Evolutionary conservation across 1,140 invertebrate species (phyloP).

Genomic region (Drosophila tsacasi): DNA sequence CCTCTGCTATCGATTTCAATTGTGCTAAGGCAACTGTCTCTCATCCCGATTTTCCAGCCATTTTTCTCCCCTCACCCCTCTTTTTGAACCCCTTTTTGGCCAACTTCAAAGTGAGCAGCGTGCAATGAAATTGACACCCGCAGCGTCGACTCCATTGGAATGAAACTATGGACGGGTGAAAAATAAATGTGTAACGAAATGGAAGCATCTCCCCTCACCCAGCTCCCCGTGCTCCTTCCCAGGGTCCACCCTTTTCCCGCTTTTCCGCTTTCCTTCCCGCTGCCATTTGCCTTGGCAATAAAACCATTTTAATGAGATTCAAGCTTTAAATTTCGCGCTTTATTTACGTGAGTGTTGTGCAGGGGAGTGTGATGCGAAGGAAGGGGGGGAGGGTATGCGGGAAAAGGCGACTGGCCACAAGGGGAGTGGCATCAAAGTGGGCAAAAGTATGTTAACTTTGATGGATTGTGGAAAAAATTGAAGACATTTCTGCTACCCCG

Average conservation of each 20-base stretch:
- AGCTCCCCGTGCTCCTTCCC: neutral
- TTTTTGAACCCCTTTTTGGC: slow-evolving; percentile 20
- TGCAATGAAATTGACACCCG: slow-evolving; percentile 80
- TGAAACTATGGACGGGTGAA: slow-evolving; percentile 69
- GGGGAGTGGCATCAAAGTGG: slow-evolving; percentile 28
- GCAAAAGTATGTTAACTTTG: slow-evolving; percentile 41
- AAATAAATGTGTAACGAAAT: slow-evolving; percentile 80
- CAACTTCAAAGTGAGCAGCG: slow-evolving; percentile 72
- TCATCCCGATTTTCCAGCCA: slow-evolving; percentile 15
- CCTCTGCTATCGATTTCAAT: slow-evolving; percentile 74
- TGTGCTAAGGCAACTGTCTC: slow-evolving; percentile 68
- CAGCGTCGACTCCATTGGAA: slow-evolving; percentile 59
- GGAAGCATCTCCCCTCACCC: slow-evolving; percentile 48
- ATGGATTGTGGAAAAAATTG: neutral
- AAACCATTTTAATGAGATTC: slow-evolving; percentile 82
- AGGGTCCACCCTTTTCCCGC: slow-evolving; percentile 6
- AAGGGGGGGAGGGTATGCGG: neutral
- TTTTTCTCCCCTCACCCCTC: neutral
- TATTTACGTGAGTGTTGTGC: slow-evolving; percentile 70
- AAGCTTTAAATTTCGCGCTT: slow-evolving; percentile 81
- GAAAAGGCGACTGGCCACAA: slow-evolving; percentile 13
- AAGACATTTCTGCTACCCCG: slow-evolving; percentile 13
- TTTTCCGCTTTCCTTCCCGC: slow-evolving; percentile 4
- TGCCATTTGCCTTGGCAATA: slow-evolving; percentile 65
- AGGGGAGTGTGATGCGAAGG: neutral